phyloP scores from a whole-genome alignment of 2,888 invertebrate species.

The Drosophila birchii region DNA sequence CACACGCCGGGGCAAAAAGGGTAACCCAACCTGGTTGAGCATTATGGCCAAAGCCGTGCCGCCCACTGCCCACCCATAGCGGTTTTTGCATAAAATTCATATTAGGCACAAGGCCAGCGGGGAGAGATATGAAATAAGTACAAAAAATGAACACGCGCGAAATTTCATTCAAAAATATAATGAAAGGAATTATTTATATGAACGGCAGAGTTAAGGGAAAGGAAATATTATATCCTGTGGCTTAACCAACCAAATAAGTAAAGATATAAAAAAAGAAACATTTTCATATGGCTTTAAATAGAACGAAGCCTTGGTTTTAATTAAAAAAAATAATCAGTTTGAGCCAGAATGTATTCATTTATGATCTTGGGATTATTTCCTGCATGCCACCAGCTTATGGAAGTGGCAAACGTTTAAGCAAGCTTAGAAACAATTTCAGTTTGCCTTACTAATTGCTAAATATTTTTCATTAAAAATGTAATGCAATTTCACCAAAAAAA shows the following conservation, averaged over 20 bases:
- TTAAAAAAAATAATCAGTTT: conserved; percentile 20
- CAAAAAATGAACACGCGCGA: conserved; percentile 58
- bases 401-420: neutral
- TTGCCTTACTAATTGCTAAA: conserved; percentile 45
- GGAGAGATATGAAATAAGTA: conserved; percentile 53
- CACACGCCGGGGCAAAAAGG: conserved; percentile 35
- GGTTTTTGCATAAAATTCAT: conserved; percentile 71
- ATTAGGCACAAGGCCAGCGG: conserved; percentile 73
- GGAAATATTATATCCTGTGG: conserved; percentile 50
- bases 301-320: conserved; percentile 14
- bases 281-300: neutral
- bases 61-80: conserved; percentile 44
- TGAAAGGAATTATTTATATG: conserved; percentile 76
- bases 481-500: conserved; percentile 34
- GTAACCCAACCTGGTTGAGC: conserved; percentile 43
- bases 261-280: conserved; percentile 1
- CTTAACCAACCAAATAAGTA: conserved; percentile 19
- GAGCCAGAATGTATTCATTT: neutral
- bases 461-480: conserved; percentile 49
- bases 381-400: neutral
- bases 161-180: conserved; percentile 60
- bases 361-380: neutral
- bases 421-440: neutral
- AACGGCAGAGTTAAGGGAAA: conserved; percentile 35
- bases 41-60: conserved; percentile 54